These are phyloP conservation scores for Amphipyra tragopoginis DNA, from an alignment of 2,888 invertebrate genomes.

Conservation along the genomic window DNA sequence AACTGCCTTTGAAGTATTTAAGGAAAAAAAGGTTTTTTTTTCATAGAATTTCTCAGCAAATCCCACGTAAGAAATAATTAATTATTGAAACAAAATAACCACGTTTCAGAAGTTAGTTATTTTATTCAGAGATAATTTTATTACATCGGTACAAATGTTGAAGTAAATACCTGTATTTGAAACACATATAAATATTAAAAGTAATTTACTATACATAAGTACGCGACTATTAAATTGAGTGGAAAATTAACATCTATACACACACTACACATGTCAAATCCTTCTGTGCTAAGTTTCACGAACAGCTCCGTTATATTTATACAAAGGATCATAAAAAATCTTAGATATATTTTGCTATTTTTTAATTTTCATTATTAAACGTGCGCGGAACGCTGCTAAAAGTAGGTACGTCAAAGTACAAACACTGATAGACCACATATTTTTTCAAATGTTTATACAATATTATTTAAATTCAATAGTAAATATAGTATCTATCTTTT, in stretches of 20 bases:
- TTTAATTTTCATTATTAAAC: constrained; percentile 32
- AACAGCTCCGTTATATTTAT: constrained; percentile 49
- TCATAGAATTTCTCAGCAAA: background rate
- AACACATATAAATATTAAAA: constrained; percentile 51
- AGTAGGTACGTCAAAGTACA: constrained; percentile 39
- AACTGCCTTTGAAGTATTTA: constrained; percentile 5
- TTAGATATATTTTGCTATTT: constrained; percentile 46
- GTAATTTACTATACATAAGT: constrained; percentile 47
- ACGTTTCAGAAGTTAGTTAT: constrained; percentile 51
- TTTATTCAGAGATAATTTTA: constrained; percentile 62
- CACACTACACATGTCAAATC: constrained; percentile 78
- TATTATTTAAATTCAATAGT: constrained; percentile 33
- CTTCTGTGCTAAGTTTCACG: constrained; percentile 74
- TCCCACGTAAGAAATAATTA: constrained; percentile 5
- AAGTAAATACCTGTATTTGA: constrained; percentile 59
- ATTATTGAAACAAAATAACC: constrained; percentile 19
- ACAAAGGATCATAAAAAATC: constrained; percentile 59
- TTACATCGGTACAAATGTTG: constrained; percentile 60
- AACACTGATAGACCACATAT: constrained; percentile 51
- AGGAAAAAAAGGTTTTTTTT: constrained; percentile 21
- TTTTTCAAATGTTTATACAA: constrained; percentile 28
- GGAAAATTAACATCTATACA: constrained; percentile 62
- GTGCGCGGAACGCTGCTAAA: constrained; percentile 30
- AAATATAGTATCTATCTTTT: constrained; percentile 32
- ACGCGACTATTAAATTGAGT: constrained; percentile 51